These are phyloP conservation scores for Amaurobius ferox DNA, from an alignment of 2,888 invertebrate species.

Conservation along the genomic window DNA sequence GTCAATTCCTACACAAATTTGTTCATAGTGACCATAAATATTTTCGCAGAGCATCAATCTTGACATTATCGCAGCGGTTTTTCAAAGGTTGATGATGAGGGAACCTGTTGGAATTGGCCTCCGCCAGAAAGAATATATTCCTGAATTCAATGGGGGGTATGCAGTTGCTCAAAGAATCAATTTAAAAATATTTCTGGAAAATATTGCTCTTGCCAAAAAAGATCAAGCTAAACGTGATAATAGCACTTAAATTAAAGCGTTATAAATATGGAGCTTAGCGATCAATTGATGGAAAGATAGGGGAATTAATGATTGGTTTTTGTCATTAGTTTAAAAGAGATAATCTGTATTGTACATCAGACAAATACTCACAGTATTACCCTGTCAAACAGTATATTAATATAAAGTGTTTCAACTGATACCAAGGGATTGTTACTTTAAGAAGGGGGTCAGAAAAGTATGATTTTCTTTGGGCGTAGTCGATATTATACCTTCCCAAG, in stretches of 20 bases:
- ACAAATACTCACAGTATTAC: constrained; percentile 40
- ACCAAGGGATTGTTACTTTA: constrained; percentile 24
- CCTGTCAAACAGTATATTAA: constrained; percentile 25
- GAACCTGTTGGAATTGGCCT: no score
- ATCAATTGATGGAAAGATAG: background rate
- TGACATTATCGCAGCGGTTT: no score
- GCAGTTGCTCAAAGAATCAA: background rate
- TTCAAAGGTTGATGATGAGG: no score
- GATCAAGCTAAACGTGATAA: background rate
- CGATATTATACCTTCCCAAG: constrained; percentile 17
- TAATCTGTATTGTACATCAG: background rate
- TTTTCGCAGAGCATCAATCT: no score
- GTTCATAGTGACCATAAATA: no score
- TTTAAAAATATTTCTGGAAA: background rate
- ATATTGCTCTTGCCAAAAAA: background rate
- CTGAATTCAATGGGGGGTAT: constrained; percentile 14
- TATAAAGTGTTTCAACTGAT: constrained; percentile 29
- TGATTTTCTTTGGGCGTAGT: constrained; percentile 54
- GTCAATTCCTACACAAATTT: no score
- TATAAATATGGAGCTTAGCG: background rate
- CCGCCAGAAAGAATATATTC: no score
- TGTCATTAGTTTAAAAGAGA: constrained; percentile 22
- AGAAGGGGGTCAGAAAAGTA: constrained; percentile 16
- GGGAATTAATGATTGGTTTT: constrained; percentile 21
- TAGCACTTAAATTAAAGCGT: background rate